Evolutionary conservation across 2,888 invertebrate genomes (phyloP).

Genomic region (Listrodromus nycthemerus): DNA sequence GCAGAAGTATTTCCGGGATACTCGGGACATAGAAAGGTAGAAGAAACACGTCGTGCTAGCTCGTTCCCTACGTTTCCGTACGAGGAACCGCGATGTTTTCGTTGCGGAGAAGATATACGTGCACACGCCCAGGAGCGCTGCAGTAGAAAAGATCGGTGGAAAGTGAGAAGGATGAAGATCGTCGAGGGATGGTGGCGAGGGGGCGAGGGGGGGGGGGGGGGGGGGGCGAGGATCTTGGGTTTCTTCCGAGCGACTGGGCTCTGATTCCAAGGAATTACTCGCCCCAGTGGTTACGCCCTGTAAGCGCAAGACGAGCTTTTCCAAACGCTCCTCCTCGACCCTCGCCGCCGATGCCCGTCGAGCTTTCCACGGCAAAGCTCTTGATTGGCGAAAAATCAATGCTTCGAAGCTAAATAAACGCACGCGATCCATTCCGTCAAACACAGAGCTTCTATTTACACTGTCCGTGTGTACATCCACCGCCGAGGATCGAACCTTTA

Average conservation of each 20-base stretch:
- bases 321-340: conserved; percentile 17
- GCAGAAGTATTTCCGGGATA: conserved; percentile 9
- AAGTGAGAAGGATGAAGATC: conserved; percentile 26
- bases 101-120: not conserved
- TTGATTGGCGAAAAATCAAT: conserved; percentile 72
- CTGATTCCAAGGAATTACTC: conserved; percentile 76
- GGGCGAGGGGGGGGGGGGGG: conserved; percentile 31
- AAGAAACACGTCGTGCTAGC: not conserved
- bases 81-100: conserved; percentile 11
- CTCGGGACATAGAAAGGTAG: conserved; percentile 5
- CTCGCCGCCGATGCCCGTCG: conserved; percentile 33
- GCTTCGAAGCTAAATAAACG: conserved; percentile 63
- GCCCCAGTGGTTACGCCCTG: conserved; percentile 72
- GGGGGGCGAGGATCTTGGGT: conserved; percentile 60
- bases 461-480: not conserved
- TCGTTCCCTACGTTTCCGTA: not conserved
- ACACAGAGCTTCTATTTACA: not conserved
- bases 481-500: not conserved
- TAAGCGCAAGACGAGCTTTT: conserved; percentile 49
- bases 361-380: conserved; percentile 59
- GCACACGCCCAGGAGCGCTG: not conserved
- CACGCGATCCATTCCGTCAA: conserved; percentile 27
- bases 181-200: conserved; percentile 41
- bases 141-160: not conserved
- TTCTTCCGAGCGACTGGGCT: conserved; percentile 75